These are phyloP conservation scores for Gila orcuttii DNA, from an alignment of 2,113 vertebrate genomes.

Conservation along the genomic window DNA sequence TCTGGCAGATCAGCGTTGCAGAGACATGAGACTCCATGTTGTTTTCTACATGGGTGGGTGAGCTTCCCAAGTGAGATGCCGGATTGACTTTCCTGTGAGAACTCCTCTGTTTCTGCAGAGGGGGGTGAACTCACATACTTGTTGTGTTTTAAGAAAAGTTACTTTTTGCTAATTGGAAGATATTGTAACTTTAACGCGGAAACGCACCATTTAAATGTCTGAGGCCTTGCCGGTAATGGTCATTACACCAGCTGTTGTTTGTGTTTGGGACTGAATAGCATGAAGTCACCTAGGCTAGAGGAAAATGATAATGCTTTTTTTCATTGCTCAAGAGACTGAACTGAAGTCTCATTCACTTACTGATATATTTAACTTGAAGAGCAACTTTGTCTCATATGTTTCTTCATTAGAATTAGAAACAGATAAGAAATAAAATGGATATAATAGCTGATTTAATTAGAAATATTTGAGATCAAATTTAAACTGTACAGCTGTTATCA, in stretches of 20 bases:
- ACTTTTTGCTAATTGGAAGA: background rate
- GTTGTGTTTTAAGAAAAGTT: background rate
- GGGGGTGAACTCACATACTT: conserved; percentile 19
- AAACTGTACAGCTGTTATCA: too few species aligned
- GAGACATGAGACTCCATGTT: conserved; percentile 37
- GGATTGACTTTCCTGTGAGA: conserved; percentile 27
- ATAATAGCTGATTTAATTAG: too few species aligned
- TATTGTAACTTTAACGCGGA: background rate
- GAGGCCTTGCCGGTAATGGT: background rate
- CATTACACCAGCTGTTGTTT: conserved; percentile 1
- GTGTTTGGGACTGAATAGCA: background rate
- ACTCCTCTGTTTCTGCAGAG: background rate
- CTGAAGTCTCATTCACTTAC: too few species aligned
- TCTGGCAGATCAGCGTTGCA: conserved; percentile 36
- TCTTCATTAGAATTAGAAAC: too few species aligned
- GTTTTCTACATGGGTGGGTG: conserved; percentile 58
- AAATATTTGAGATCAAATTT: too few species aligned
- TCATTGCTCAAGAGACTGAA: too few species aligned
- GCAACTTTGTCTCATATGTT: too few species aligned
- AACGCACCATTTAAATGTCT: background rate
- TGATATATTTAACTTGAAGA: too few species aligned
- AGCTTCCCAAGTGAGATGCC: conserved; percentile 35
- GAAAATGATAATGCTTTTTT: too few species aligned
- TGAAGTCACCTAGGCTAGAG: background rate
- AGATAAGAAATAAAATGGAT: too few species aligned